A percentile compares a stretch with the other conserved stretches of the same genome.
phyloP scores from a whole-genome alignment of 64 coral and sea anemone species.

The Pocillopora damicornis region DNA sequence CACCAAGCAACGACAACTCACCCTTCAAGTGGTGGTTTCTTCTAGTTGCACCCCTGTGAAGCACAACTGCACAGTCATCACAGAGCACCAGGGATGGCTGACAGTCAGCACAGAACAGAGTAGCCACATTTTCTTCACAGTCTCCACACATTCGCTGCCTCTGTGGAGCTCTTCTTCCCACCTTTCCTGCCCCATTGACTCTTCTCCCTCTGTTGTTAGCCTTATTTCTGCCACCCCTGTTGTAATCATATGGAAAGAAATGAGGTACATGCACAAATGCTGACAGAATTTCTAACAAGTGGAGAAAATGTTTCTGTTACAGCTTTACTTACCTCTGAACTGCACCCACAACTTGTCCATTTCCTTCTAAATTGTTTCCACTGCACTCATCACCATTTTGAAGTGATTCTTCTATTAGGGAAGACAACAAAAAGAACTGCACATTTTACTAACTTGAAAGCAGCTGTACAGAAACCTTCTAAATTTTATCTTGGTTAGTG shows the following conservation, averaged over 20 bases:
- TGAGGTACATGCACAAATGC: too few relatives aligned
- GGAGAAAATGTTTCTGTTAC: too few relatives aligned
- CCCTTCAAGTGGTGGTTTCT: slow-evolving; percentile 53
- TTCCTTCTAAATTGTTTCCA: not conserved
- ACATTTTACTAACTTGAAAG: not conserved
- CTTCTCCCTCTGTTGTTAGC: not conserved
- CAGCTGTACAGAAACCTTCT: not conserved
- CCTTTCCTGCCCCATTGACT: not conserved
- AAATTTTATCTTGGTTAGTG: not conserved
- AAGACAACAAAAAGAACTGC: not conserved
- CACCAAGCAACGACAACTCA: not conserved
- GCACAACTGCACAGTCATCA: slow-evolving; percentile 25
- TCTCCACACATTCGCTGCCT: slow-evolving; percentile 45
- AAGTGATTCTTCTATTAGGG: not conserved
- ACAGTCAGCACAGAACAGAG: slow-evolving; percentile 49
- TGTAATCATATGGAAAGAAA: not conserved
- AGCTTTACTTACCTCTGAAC: not conserved
- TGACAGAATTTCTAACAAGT: too few relatives aligned
- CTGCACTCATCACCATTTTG: not conserved
- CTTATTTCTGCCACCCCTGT: not conserved
- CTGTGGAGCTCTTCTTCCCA: slow-evolving; percentile 1
- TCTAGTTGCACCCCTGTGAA: slow-evolving; percentile 48
- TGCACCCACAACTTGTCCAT: not conserved
- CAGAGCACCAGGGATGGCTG: slow-evolving; percentile 53
- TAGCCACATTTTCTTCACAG: slow-evolving; percentile 43